A percentile compares a stretch with the other conserved stretches of the same genome.
Evolutionary conservation across 2,888 invertebrate species (phyloP).

Genomic region (Dilophus febrilis): DNA sequence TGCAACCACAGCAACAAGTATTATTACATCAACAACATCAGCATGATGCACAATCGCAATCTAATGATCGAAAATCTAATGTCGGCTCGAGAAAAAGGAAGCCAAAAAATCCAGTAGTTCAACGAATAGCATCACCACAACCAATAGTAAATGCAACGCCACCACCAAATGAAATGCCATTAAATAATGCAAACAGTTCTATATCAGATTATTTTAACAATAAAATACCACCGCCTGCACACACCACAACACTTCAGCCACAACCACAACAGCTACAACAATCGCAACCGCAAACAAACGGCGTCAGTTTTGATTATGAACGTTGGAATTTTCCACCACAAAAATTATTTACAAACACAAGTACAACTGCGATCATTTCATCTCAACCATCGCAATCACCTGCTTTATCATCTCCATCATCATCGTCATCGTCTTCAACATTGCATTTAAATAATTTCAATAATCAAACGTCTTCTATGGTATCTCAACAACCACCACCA

Average conservation of each 20-base stretch:
- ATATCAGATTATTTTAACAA: too few relatives aligned
- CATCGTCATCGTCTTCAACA: slow-evolving; percentile 34
- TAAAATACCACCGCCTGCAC: slow-evolving; percentile 1
- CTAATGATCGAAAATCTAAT: background rate
- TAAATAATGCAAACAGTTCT: too few relatives aligned
- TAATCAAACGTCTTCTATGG: slow-evolving; percentile 43
- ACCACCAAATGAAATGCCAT: too few relatives aligned
- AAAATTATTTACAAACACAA: background rate
- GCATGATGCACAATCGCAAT: background rate
- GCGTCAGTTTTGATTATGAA: background rate
- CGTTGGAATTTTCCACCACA: slow-evolving; percentile 7
- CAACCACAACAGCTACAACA: slow-evolving; percentile 15
- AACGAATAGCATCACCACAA: background rate
- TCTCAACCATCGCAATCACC: background rate
- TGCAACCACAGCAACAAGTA: slow-evolving; percentile 22
- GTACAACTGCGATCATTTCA: background rate
- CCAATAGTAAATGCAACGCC: background rate
- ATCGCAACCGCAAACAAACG: slow-evolving; percentile 6
- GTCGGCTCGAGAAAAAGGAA: background rate
- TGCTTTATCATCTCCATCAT: slow-evolving; percentile 33
- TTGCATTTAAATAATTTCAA: slow-evolving; percentile 37
- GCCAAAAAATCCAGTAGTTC: background rate
- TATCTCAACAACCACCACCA: slow-evolving; percentile 24
- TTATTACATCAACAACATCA: background rate
- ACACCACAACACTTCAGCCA: slow-evolving; percentile 14